Evolutionary conservation across 2,797 vertebrate genomes (phyloP), one percentile per base, ranked within the genome.

Genomic region (Mycteria americana): DNA sequence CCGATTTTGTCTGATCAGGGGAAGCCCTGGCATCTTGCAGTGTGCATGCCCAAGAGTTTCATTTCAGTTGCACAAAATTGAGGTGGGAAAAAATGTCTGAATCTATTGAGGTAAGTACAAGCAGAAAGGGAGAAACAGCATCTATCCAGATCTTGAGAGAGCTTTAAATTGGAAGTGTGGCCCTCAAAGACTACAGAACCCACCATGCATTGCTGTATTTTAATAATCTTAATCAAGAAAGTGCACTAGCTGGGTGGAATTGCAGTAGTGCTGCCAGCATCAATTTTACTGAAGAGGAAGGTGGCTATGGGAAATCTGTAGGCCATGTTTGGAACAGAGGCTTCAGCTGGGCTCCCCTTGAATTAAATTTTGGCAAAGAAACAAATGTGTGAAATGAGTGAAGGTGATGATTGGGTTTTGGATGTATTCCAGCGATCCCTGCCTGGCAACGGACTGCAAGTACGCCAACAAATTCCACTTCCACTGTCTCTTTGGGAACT

Each of bases 381-480:
- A 88, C 87, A 75, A 88, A 90, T 30, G 93, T 76, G 87, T 95
- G 92, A 95, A 96, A 92, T 56, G 93, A 97, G 85, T 56, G 89
- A 95, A 88, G 94, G 95, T 93, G 96, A 82, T 92, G 93, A 96
- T 67, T 93, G 83, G 96, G 87, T 95, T 97, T 93, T 98, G 98
- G 95, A 95, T 97, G 94, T 97, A 6, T 97, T 97, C 88, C 98
- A 99, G 99, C 39, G 99, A 99, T 97, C 99, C 99, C 79, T 99
- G 99, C 97, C 98, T 99, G 96, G 98, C 99, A 65, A 99, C 99
- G 3, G 99, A 99, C 98, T 99, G 99, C 98, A 99, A 99, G 97
- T 99, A 99, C 43, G 99, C 99, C 97, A 99, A 99, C 98, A 99
- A 99, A 98, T 99, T 99, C 98, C 99, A 99, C 98, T 99, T 99